These are phyloP conservation scores for Argentina silus DNA, from an alignment of 2,797 vertebrate species.

Conservation along the genomic window DNA sequence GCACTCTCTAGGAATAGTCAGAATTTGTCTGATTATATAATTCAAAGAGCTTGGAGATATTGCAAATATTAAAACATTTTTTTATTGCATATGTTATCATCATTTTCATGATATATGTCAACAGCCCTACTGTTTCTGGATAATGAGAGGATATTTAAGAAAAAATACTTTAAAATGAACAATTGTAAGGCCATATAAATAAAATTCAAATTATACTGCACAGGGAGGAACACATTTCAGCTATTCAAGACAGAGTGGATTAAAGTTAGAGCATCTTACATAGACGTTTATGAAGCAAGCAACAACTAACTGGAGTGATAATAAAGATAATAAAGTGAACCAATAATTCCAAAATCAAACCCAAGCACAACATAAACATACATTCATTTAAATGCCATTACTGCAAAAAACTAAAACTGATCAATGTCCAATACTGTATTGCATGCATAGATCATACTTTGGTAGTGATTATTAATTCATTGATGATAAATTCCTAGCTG, in stretches of 20 bases:
- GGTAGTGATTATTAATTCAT: constrained; percentile 24
- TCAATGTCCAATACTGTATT: constrained; percentile 38
- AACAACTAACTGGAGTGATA: constrained; percentile 21
- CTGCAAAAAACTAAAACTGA: constrained; percentile 49
- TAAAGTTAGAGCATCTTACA: constrained; percentile 26
- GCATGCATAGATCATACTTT: constrained; percentile 52
- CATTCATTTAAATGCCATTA: constrained; percentile 70
- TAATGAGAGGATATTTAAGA: neutral
- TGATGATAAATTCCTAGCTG: constrained; percentile 14
- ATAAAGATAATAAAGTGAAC: constrained; percentile 21
- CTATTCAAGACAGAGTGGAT: constrained; percentile 7
- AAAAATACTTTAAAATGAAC: constrained; percentile 33
- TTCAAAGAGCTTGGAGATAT: constrained; percentile 8
- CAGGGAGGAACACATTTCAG: constrained; percentile 23
- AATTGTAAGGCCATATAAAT: constrained; percentile 60
- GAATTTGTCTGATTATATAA: neutral
- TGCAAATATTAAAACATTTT: constrained; percentile 56
- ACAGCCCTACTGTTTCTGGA: constrained; percentile 55
- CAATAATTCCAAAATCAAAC: constrained; percentile 40
- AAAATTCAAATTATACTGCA: constrained; percentile 39
- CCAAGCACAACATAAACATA: constrained; percentile 44
- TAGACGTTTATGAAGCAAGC: constrained; percentile 28
- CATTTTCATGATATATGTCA: constrained; percentile 44
- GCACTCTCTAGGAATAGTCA: neutral
- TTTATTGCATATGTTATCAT: constrained; percentile 65